Percentiles rank a stretch among this genome's conserved stretches.
Conservation (phyloP, 2,797 vertebrate genomes). For the Semotilus atromaculatus region DNA sequence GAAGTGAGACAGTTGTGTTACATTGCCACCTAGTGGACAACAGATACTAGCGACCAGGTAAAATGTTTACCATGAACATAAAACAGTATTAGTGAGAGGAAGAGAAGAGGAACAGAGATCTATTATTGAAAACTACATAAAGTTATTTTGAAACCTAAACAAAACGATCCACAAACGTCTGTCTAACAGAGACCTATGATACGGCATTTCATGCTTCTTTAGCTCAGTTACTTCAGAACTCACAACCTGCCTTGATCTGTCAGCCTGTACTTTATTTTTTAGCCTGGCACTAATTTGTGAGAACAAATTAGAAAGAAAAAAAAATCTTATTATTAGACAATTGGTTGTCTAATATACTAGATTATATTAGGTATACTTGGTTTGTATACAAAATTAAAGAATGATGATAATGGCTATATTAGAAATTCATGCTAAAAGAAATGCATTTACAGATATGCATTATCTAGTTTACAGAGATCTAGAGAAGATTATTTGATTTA, state of each 20-base stretch:
- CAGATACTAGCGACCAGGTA: background rate
- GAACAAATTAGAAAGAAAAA: no score
- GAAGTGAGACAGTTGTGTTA: slow-evolving; percentile 12
- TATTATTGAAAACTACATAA: background rate
- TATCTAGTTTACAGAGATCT: background rate
- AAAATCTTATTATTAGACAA: background rate
- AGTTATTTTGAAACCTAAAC: background rate
- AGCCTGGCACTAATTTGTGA: background rate
- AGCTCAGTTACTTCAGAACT: background rate
- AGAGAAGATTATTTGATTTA: background rate
- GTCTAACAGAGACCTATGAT: background rate
- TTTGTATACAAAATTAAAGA: background rate
- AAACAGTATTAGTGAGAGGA: background rate
- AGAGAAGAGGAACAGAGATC: background rate
- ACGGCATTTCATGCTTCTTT: no score
- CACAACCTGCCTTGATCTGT: background rate
- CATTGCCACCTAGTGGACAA: slow-evolving; percentile 48
- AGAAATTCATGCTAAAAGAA: background rate
- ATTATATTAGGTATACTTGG: no score
- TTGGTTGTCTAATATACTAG: no score
- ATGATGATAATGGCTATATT: background rate
- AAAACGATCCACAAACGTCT: background rate
- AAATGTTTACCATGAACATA: background rate
- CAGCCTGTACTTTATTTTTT: background rate
- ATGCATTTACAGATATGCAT: background rate